Conservation (phyloP, 2,888 invertebrate genomes). For the Amphipoea oculea region DNA sequence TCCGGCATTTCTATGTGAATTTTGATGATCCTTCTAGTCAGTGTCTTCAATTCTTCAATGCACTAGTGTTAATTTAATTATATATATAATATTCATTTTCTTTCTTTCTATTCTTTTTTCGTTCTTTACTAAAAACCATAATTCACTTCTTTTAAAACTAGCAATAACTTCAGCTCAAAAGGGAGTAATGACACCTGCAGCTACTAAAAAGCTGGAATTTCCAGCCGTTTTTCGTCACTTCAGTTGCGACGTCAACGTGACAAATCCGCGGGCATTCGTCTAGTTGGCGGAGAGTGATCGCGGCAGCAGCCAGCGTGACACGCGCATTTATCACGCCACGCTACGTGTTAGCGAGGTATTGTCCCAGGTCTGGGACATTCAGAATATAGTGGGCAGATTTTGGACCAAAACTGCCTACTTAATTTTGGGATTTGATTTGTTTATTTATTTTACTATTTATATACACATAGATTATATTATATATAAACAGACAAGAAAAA, state of each 20-base stretch:
- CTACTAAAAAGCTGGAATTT: constrained; percentile 59
- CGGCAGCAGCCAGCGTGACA: constrained; percentile 68
- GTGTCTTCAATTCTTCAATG: too few species aligned
- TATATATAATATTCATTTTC: too few species aligned
- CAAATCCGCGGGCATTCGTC: constrained; percentile 72
- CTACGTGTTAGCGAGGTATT: constrained; percentile 58
- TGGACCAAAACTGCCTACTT: not conserved
- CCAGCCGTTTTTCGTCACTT: constrained; percentile 60
- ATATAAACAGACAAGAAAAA: too few species aligned
- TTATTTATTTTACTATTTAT: too few species aligned
- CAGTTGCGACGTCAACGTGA: constrained; percentile 65
- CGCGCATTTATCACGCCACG: constrained; percentile 67
- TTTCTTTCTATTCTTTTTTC: too few species aligned
- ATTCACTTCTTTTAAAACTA: not conserved
- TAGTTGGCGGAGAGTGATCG: constrained; percentile 70
- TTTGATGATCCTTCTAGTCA: too few species aligned
- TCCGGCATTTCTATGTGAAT: too few species aligned
- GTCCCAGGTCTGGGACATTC: constrained; percentile 60
- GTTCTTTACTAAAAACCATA: not conserved
- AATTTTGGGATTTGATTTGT: not conserved
- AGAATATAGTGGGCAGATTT: constrained; percentile 27
- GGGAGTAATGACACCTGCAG: constrained; percentile 49
- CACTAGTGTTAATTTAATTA: too few species aligned
- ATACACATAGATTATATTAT: too few species aligned
- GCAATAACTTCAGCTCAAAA: constrained; percentile 19